These are phyloP conservation scores for Cettia cetti DNA, from an alignment of 2,113 vertebrate species.

Conservation along the genomic window DNA sequence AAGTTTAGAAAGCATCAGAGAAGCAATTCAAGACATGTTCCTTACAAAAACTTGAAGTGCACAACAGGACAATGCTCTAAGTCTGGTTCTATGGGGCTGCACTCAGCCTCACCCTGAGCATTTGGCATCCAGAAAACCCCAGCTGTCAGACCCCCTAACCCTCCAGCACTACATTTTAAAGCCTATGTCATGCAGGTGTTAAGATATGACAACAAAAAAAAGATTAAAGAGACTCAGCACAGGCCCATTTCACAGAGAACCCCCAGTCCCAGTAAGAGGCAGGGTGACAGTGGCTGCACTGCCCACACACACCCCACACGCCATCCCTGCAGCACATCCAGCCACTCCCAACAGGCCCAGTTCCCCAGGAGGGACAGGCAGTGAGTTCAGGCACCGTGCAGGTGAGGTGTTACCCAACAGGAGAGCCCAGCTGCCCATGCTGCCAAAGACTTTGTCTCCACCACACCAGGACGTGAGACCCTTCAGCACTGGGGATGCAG, in stretches of 20 bases:
- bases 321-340: background rate
- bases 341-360: background rate
- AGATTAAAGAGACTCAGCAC: background rate
- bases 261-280: background rate
- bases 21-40: background rate
- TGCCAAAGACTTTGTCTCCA: accelerated
- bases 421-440: background rate
- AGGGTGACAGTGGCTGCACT: accelerated
- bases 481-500: background rate
- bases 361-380: accelerated
- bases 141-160: background rate
- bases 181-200: background rate
- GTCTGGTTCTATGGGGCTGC: accelerated
- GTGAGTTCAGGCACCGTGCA: accelerated
- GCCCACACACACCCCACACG: background rate
- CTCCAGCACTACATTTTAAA: background rate
- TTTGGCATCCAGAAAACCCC: background rate
- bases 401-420: accelerated
- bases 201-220: background rate
- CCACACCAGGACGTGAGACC: background rate
- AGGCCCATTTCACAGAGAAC: background rate
- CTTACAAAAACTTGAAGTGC: accelerated
- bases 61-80: accelerated
- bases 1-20: background rate
- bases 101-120: background rate